Evolutionary conservation across 1,140 invertebrate species (phyloP).

Genomic region (Drosophila nebulosa): DNA sequence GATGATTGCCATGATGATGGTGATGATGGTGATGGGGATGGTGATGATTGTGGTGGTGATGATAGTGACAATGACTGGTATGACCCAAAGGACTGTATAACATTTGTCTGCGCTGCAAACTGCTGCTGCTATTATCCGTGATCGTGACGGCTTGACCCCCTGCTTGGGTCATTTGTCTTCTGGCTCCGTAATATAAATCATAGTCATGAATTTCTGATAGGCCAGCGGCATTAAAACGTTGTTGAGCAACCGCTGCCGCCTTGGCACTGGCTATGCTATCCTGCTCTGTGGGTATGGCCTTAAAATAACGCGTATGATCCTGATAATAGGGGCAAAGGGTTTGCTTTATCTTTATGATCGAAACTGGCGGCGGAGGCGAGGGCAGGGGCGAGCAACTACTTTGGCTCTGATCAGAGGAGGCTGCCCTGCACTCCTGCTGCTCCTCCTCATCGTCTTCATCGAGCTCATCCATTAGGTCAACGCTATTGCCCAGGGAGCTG

Average conservation of each 20-base stretch:
- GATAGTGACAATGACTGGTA: conserved; percentile 59
- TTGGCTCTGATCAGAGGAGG: conserved; percentile 53
- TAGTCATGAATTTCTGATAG: conserved; percentile 78
- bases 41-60: conserved; percentile 58
- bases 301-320: conserved; percentile 78
- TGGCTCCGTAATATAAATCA: conserved; percentile 74
- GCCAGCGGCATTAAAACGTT: conserved; percentile 68
- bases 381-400: conserved; percentile 65
- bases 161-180: conserved; percentile 41
- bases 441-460: conserved; percentile 53
- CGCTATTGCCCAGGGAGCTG: conserved; percentile 70
- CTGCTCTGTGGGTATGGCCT: conserved; percentile 78
- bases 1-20: conserved; percentile 64
- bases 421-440: neutral
- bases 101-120: conserved; percentile 50
- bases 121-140: conserved; percentile 30
- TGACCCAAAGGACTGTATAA: conserved; percentile 60
- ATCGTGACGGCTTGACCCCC: no score
- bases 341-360: conserved; percentile 67
- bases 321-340: conserved; percentile 72
- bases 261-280: conserved; percentile 71
- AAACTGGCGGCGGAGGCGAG: conserved; percentile 65
- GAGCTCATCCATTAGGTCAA: conserved; percentile 63
- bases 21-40: conserved; percentile 57
- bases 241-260: conserved; percentile 63